A percentile compares a stretch with the other conserved stretches of the same genome.
phyloP scores from a whole-genome alignment of 2,888 invertebrate species.

The Seladonia tumulorum region DNA sequence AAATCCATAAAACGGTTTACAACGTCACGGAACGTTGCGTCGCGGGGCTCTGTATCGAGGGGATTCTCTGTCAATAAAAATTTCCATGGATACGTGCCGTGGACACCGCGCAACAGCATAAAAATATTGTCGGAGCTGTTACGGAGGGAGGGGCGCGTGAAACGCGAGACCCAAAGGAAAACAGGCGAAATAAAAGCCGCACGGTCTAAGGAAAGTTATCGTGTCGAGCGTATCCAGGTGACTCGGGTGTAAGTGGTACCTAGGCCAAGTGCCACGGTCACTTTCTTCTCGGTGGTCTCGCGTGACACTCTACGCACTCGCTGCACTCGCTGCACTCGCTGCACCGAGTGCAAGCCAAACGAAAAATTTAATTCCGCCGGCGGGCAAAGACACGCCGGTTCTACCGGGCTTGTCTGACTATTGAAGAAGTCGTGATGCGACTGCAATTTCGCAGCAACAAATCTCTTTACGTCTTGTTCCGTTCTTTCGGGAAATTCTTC shows the following conservation, averaged over 20 bases:
- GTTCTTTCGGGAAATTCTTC: not conserved
- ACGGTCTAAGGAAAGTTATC: conserved; percentile 55
- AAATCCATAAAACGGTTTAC: not conserved
- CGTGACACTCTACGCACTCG: conserved; percentile 40
- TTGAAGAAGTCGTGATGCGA: not conserved
- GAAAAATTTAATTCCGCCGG: conserved; percentile 34
- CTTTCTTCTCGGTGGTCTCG: conserved; percentile 70
- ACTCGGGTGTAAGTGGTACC: conserved; percentile 58
- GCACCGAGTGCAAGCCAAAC: conserved; percentile 44
- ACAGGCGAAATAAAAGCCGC: conserved; percentile 46
- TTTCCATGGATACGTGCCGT: not conserved
- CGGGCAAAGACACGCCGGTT: not conserved
- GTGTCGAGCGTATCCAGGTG: conserved; percentile 49
- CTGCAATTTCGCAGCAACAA: not conserved
- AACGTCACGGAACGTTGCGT: not conserved
- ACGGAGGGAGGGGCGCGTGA: conserved; percentile 31
- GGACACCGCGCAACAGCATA: not conserved
- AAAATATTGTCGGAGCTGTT: not conserved
- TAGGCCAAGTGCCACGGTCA: conserved; percentile 68
- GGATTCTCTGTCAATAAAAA: not conserved
- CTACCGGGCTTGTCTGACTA: not conserved
- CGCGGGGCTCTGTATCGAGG: not conserved
- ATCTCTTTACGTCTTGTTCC: not conserved
- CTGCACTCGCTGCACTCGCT: not conserved
- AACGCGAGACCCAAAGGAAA: conserved; percentile 39